Conservation (phyloP, 2,797 vertebrate genomes). For the Danio jaintianensis region DNA sequence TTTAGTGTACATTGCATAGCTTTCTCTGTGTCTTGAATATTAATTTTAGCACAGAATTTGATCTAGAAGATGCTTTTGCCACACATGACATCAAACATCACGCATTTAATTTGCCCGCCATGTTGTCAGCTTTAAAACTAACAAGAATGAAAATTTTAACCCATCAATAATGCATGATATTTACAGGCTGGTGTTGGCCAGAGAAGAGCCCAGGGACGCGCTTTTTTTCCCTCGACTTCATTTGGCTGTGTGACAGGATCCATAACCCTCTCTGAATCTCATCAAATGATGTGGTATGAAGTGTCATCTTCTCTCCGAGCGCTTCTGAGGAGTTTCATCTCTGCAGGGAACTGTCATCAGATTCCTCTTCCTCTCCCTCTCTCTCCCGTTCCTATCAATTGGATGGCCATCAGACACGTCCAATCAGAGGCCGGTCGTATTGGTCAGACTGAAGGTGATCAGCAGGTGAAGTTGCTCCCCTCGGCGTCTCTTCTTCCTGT, state of each 20-base stretch:
- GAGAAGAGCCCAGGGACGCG: conserved; percentile 57
- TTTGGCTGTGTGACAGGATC: conserved; percentile 67
- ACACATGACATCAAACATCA: background rate
- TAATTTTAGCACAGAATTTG: background rate
- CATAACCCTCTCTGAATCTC: conserved; percentile 65
- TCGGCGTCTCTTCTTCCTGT: conserved; percentile 51
- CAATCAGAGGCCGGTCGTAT: conserved; percentile 55
- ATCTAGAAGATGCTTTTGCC: background rate
- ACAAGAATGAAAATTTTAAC: conserved; percentile 50
- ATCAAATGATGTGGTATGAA: conserved; percentile 66
- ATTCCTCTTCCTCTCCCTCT: conserved; percentile 43
- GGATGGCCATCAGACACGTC: conserved; percentile 53
- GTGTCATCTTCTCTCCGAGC: conserved; percentile 65
- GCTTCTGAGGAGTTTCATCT: conserved; percentile 65
- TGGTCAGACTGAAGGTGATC: conserved; percentile 50
- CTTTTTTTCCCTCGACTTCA: conserved; percentile 58
- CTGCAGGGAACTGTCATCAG: conserved; percentile 66
- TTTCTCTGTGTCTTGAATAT: too few species aligned
- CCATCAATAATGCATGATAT: conserved; percentile 67
- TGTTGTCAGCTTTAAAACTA: conserved; percentile 55
- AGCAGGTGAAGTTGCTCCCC: conserved; percentile 58
- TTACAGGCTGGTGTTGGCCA: conserved; percentile 57
- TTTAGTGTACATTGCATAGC: too few species aligned
- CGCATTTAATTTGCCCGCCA: conserved; percentile 32
- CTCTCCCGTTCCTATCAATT: conserved; percentile 49